Percentiles rank a stretch among this genome's conserved stretches.
phyloP scores from a whole-genome alignment of 2,113 vertebrate genomes.

The Pachypanchax playfairii region DNA sequence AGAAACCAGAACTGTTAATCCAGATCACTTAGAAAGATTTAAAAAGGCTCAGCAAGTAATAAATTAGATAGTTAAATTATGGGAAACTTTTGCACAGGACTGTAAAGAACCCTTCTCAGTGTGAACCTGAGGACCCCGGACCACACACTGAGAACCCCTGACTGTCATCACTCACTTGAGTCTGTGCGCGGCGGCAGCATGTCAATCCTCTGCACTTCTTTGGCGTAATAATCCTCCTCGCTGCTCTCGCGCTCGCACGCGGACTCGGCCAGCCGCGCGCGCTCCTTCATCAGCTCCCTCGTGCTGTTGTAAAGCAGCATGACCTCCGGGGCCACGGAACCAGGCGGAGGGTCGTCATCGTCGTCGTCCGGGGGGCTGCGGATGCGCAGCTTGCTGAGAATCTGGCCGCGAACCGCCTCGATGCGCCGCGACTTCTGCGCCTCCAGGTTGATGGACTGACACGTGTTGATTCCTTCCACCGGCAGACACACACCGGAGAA shows the following conservation, averaged over 20 bases:
- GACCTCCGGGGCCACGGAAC: conserved; percentile 90
- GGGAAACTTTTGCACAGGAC: not conserved
- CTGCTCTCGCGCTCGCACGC: conserved; percentile 95
- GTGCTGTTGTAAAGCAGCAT: conserved; percentile 99
- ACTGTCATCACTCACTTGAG: conserved; percentile 70
- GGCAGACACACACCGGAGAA: conserved; percentile 78
- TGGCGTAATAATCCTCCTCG: conserved; percentile 98
- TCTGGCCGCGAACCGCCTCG: conserved; percentile 97
- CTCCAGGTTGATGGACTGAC: conserved; percentile 95
- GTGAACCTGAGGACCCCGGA: not conserved
- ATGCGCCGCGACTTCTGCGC: conserved; percentile 98
- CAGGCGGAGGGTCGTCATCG: conserved; percentile 66
- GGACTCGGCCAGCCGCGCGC: conserved; percentile 75
- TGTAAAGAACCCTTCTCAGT: not conserved
- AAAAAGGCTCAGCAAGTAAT: no score
- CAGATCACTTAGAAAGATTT: no score
- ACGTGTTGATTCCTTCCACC: conserved; percentile 93
- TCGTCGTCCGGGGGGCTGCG: conserved; percentile 87
- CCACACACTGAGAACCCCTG: not conserved
- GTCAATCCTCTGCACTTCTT: conserved; percentile 97
- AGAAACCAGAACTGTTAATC: no score
- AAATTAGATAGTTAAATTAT: no score
- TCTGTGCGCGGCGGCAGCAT: conserved; percentile 83
- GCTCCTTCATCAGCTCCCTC: conserved; percentile 94
- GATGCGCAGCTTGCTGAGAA: conserved; percentile 97